Conservation (phyloP, 2,888 invertebrate genomes). For the Agriopis aurantiaria region DNA sequence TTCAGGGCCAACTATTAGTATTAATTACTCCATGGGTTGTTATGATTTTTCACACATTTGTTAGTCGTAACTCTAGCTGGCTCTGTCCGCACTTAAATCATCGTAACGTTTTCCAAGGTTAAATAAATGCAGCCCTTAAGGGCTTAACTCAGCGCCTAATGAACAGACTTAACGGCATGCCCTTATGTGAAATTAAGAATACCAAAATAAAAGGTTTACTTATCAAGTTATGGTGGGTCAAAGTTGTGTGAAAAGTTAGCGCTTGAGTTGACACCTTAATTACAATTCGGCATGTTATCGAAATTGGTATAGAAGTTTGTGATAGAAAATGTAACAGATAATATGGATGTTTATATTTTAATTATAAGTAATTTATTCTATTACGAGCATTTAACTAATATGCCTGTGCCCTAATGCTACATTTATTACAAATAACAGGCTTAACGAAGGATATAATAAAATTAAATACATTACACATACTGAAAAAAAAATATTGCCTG, state of each 20-base stretch:
- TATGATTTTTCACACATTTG: not conserved
- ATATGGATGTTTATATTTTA: not conserved
- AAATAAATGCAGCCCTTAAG: constrained; percentile 7
- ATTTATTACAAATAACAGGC: too few relatives aligned
- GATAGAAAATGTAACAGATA: not conserved
- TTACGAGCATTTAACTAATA: not conserved
- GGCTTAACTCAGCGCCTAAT: too few relatives aligned
- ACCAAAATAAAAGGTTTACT: too few relatives aligned
- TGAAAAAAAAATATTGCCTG: too few relatives aligned
- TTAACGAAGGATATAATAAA: too few relatives aligned
- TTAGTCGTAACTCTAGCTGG: not conserved
- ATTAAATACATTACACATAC: too few relatives aligned
- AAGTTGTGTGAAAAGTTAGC: too few relatives aligned
- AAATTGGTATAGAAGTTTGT: not conserved
- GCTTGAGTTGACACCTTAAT: not conserved
- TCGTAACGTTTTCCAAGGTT: not conserved
- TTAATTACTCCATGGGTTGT: not conserved
- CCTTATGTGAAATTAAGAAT: too few relatives aligned
- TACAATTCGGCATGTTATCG: constrained; percentile 5
- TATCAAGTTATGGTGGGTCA: too few relatives aligned
- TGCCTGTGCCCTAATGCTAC: too few relatives aligned
- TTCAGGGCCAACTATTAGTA: too few relatives aligned
- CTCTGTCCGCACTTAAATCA: not conserved
- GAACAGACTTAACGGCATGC: too few relatives aligned
- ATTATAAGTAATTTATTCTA: not conserved